Conservation (phyloP, 2,797 vertebrate species). For the Diplodus puntazzo region DNA sequence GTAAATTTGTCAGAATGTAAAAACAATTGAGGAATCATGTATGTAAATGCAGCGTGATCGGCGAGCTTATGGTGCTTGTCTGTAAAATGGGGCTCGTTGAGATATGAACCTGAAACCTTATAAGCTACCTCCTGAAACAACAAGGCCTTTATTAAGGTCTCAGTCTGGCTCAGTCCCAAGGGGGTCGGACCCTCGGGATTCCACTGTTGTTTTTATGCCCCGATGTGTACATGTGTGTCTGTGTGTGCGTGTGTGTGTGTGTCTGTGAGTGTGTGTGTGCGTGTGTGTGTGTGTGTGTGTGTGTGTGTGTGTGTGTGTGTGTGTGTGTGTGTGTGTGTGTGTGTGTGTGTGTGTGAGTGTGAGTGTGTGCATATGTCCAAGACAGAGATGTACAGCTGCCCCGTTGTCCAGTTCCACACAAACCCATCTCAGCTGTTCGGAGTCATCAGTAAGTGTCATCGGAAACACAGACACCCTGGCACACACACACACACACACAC, state of each 20-base stretch:
- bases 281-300: slow-evolving; percentile 43
- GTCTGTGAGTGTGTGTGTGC: slow-evolving; percentile 37
- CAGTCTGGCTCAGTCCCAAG: slow-evolving; percentile 72
- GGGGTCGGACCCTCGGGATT: slow-evolving; percentile 74
- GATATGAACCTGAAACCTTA: slow-evolving; percentile 74
- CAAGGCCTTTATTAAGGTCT: slow-evolving; percentile 82
- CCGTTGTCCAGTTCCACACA: slow-evolving; percentile 79
- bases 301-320: slow-evolving; percentile 45
- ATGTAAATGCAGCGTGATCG: slow-evolving; percentile 13
- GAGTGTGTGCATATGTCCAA: slow-evolving; percentile 60
- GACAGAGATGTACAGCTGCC: slow-evolving; percentile 83
- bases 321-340: slow-evolving; percentile 42
- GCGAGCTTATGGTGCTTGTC: slow-evolving; percentile 28
- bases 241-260: slow-evolving; percentile 40
- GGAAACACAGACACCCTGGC: slow-evolving; percentile 63
- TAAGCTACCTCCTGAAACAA: slow-evolving; percentile 82
- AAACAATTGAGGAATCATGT: slow-evolving; percentile 1
- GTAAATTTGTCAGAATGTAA: not conserved
- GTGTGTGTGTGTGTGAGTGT: slow-evolving; percentile 36
- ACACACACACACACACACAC: slow-evolving; percentile 54
- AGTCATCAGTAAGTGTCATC: slow-evolving; percentile 76
- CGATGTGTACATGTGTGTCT: slow-evolving; percentile 45
- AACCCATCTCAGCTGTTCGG: slow-evolving; percentile 82
- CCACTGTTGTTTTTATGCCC: slow-evolving; percentile 78
- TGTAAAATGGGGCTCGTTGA: slow-evolving; percentile 52